Base-by-base conservation (phyloP, 2,797 vertebrate genomes). In the Siniperca obscura region DNA sequence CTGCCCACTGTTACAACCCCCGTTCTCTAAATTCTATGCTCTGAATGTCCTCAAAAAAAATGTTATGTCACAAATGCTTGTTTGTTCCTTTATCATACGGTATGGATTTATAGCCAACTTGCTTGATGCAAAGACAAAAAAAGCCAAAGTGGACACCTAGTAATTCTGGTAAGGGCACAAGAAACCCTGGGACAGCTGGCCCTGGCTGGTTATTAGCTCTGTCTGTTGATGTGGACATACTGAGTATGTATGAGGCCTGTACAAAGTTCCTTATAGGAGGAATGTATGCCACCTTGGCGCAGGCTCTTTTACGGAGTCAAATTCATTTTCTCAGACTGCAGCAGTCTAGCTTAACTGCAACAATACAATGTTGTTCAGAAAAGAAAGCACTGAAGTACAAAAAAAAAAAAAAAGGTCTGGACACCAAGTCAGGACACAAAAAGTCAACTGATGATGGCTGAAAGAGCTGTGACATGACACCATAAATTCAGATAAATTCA, bases 261-360 rank as follows among this genome's bases (percentile, higher is more conserved):
- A 94, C 91, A 91, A 91, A 93, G 93, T 93, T 95, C 88, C 93
- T 93, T 95, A 95, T 74, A 84, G 95, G 95, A 97, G 98, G 98
- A 98, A 99, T 98, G 98, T 98, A 88, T 92, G 94, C 93, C 93
- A 95, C 94, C 95, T 92, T 81, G 95, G 94, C 92, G 70, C 92
- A 94, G 94, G 93, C 86, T 87, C 88, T 70, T 84, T 86, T 50
- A 90, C 92, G 83, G 69, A 80, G 66, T 88, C 83, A 0, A 75
- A 86, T 34, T 70, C 21, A 70, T 84, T 61, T 89, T 88, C 87
- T 92, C 93, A 87, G 94, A 92, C 92, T 88, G 91, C 92, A 94
- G 88, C 92, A 93, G 83, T 92, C 86, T 94, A 86, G 79, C 83
- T 85, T 65, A 62, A 87, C 86, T 75, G 85, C 92, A 88, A 90